phyloP scores from a whole-genome alignment of 1,140 invertebrate genomes.

The Popillia japonica region DNA sequence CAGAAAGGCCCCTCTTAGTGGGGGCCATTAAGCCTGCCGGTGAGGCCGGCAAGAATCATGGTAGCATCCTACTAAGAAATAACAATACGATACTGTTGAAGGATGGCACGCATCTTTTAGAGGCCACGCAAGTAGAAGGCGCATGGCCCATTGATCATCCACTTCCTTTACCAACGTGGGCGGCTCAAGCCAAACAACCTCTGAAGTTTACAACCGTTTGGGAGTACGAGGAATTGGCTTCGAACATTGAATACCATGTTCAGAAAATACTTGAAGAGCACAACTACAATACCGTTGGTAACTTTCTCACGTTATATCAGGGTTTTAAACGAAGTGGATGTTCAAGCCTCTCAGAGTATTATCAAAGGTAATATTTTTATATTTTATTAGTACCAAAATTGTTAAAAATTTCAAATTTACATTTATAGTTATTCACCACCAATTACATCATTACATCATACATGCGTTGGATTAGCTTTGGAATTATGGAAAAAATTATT shows the following conservation, averaged over 20 bases:
- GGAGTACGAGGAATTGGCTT: slow-evolving; percentile 81
- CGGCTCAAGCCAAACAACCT: slow-evolving; percentile 60
- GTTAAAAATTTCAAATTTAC: slow-evolving; percentile 43
- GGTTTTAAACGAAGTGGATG: slow-evolving; percentile 71
- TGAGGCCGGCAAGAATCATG: slow-evolving; percentile 38
- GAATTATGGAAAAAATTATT: slow-evolving; percentile 74
- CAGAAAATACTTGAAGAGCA: slow-evolving; percentile 79
- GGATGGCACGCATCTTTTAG: slow-evolving; percentile 30
- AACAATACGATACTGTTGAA: slow-evolving; percentile 25
- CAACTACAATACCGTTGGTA: slow-evolving; percentile 87
- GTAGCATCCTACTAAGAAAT: slow-evolving; percentile 35
- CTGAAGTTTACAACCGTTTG: slow-evolving; percentile 64
- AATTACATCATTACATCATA: slow-evolving; percentile 80
- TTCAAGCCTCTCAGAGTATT: slow-evolving; percentile 72
- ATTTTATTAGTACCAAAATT: neutral
- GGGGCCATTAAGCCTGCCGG: slow-evolving; percentile 46
- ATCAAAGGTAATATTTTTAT: slow-evolving; percentile 62
- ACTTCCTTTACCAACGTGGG: slow-evolving; percentile 75
- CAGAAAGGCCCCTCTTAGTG: slow-evolving; percentile 60
- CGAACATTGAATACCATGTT: slow-evolving; percentile 76
- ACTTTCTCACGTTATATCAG: slow-evolving; percentile 82
- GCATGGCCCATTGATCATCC: slow-evolving; percentile 70
- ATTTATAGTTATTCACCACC: slow-evolving; percentile 75
- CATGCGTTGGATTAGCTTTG: slow-evolving; percentile 86
- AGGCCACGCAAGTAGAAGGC: slow-evolving; percentile 62